Evolutionary conservation across 2,888 invertebrate species (phyloP).

Genomic region (Drosophila putrida): DNA sequence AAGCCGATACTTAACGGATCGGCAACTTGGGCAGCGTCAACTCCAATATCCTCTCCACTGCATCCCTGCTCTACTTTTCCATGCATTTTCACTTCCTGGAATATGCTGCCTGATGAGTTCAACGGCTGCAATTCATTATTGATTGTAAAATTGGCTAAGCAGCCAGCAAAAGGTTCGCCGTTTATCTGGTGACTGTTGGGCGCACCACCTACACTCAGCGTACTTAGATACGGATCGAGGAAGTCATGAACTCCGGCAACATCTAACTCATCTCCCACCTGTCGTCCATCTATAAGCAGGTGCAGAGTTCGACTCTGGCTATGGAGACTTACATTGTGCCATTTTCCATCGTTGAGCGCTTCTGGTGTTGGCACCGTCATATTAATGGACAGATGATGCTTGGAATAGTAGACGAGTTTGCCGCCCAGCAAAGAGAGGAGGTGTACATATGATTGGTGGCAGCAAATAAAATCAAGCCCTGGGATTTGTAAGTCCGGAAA

Average conservation of each 20-base stretch:
- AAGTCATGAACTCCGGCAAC: constrained; percentile 95
- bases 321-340: constrained; percentile 94
- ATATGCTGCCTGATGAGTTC: constrained; percentile 94
- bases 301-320: constrained; percentile 90
- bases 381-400: constrained; percentile 91
- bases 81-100: constrained; percentile 89
- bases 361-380: constrained; percentile 90
- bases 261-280: constrained; percentile 94
- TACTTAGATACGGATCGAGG: constrained; percentile 94
- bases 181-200: constrained; percentile 86
- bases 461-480: constrained; percentile 94
- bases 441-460: constrained; percentile 95
- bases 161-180: constrained; percentile 92
- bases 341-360: constrained; percentile 91
- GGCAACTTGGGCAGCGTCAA: constrained; percentile 91
- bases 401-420: constrained; percentile 92
- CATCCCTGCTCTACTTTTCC: constrained; percentile 93
- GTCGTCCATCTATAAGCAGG: constrained; percentile 89
- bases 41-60: constrained; percentile 89
- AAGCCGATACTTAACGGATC: constrained; percentile 97
- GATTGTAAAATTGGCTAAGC: constrained; percentile 94
- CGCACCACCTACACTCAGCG: constrained; percentile 92
- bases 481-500: constrained; percentile 92
- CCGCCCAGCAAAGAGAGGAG: constrained; percentile 92
- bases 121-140: constrained; percentile 96